Conservation (phyloP, 2,888 invertebrate genomes). For the Meiosimyza platycephala region DNA sequence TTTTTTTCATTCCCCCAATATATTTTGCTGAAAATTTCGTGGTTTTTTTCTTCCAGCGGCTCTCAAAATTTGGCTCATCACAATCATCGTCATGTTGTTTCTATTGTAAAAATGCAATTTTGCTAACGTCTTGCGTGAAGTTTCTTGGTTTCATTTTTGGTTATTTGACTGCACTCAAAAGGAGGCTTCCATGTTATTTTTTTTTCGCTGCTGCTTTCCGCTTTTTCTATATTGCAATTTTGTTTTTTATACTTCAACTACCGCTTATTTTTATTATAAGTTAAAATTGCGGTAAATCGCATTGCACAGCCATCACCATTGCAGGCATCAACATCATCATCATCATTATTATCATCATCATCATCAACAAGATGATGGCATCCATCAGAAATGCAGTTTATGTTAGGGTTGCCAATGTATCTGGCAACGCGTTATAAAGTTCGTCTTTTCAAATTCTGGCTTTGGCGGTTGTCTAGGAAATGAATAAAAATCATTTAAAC, state of each 20-base stretch:
- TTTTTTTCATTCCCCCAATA: background rate
- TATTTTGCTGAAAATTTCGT: no score
- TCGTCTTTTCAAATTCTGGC: background rate
- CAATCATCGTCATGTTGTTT: background rate
- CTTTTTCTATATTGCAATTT: background rate
- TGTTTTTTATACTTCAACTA: background rate
- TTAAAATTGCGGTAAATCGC: constrained; percentile 37
- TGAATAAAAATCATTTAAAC: constrained; percentile 32
- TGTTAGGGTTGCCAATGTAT: background rate
- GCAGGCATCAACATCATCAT: constrained; percentile 3
- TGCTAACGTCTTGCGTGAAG: constrained; percentile 7
- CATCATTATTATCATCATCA: constrained; percentile 7
- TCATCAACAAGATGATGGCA: constrained; percentile 16
- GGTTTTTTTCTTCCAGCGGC: no score
- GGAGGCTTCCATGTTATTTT: background rate
- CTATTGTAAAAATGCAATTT: constrained; percentile 30
- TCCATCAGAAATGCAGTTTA: constrained; percentile 20
- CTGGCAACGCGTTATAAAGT: constrained; percentile 7
- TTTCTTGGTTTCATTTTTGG: background rate
- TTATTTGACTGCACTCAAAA: background rate
- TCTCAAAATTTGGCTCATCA: background rate
- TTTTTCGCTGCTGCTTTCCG: background rate
- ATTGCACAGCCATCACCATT: constrained; percentile 7
- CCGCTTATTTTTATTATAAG: constrained; percentile 31
- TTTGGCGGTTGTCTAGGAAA: constrained; percentile 33